A percentile compares a stretch with the other conserved stretches of the same genome.
These are phyloP conservation scores for Zaprionus taronus DNA, from an alignment of 1,140 invertebrate species.

Conservation along the genomic window DNA sequence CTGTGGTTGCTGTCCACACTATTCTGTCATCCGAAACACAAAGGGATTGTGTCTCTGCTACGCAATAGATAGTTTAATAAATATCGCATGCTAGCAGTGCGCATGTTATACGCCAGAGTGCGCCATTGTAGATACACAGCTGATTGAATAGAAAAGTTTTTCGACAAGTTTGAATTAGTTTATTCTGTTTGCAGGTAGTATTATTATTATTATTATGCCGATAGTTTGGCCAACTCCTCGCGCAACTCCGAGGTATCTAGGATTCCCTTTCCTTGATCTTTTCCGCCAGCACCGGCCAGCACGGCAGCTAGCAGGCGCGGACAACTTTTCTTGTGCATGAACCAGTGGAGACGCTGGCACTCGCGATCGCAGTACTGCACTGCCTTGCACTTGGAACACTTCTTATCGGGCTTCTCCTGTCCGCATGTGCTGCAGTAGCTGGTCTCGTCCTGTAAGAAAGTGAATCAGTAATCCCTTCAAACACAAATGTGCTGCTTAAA, in stretches of 20 bases:
- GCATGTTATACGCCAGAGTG: background rate
- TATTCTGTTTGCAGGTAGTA: constrained; percentile 28
- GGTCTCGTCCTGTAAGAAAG: constrained; percentile 86
- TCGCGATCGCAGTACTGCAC: constrained; percentile 96
- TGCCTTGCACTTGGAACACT: constrained; percentile 97
- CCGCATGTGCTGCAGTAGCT: constrained; percentile 94
- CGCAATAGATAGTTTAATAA: background rate
- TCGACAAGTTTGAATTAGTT: constrained; percentile 11
- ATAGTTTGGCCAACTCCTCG: constrained; percentile 71
- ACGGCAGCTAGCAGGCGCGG: constrained; percentile 85
- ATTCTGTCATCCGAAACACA: background rate
- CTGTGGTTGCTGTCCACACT: no score
- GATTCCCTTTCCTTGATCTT: constrained; percentile 40
- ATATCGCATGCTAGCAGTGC: background rate
- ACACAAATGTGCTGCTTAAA: background rate
- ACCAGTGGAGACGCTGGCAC: constrained; percentile 98
- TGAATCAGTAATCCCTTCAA: background rate
- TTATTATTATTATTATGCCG: constrained; percentile 45
- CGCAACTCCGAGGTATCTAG: constrained; percentile 73
- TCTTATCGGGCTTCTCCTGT: constrained; percentile 94
- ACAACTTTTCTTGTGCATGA: constrained; percentile 96
- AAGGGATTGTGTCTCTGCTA: background rate
- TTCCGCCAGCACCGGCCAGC: constrained; percentile 24
- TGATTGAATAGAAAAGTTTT: background rate
- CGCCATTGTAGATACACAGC: background rate